phyloP scores from a whole-genome alignment of 92 coral and sea anemone genomes.

The Bergia puertoricense region DNA sequence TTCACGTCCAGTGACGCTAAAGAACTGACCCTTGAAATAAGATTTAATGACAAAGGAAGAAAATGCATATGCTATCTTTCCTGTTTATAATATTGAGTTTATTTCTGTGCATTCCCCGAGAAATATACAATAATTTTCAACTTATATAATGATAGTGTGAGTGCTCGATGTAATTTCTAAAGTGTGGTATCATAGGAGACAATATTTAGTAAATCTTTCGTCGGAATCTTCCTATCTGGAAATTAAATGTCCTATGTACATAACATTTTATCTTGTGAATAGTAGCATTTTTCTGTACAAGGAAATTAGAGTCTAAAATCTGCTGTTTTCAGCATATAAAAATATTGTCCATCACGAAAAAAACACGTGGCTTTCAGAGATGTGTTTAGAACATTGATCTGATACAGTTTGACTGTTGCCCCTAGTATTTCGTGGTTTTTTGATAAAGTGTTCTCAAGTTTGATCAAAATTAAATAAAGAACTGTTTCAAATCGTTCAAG shows the following conservation, averaged over 20 bases:
- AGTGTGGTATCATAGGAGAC: slow-evolving; percentile 23
- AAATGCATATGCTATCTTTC: background rate
- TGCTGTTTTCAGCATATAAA: slow-evolving; percentile 38
- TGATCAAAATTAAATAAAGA: slow-evolving; percentile 27
- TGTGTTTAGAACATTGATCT: slow-evolving; percentile 26
- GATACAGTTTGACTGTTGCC: slow-evolving; percentile 21
- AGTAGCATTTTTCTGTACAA: slow-evolving; percentile 28
- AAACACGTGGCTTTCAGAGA: slow-evolving; percentile 44
- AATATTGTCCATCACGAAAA: slow-evolving; percentile 40
- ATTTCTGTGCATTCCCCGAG: slow-evolving; percentile 34
- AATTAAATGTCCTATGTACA: slow-evolving; percentile 39
- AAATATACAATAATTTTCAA: slow-evolving; percentile 39
- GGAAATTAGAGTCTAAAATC: slow-evolving; percentile 7
- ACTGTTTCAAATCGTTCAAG: slow-evolving; percentile 33
- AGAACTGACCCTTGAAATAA: slow-evolving; percentile 10
- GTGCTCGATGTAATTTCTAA: slow-evolving; percentile 31
- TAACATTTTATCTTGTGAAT: slow-evolving; percentile 26
- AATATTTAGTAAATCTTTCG: slow-evolving; percentile 12
- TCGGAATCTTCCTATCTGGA: slow-evolving; percentile 33
- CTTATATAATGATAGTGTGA: background rate
- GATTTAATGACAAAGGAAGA: background rate
- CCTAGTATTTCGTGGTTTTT: slow-evolving; percentile 33
- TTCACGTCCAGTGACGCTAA: slow-evolving; percentile 12
- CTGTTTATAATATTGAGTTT: slow-evolving; percentile 13
- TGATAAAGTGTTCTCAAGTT: slow-evolving; percentile 10